Base-by-base conservation (phyloP, 1,140 invertebrate genomes). In the Sesamia nonagrioides region DNA sequence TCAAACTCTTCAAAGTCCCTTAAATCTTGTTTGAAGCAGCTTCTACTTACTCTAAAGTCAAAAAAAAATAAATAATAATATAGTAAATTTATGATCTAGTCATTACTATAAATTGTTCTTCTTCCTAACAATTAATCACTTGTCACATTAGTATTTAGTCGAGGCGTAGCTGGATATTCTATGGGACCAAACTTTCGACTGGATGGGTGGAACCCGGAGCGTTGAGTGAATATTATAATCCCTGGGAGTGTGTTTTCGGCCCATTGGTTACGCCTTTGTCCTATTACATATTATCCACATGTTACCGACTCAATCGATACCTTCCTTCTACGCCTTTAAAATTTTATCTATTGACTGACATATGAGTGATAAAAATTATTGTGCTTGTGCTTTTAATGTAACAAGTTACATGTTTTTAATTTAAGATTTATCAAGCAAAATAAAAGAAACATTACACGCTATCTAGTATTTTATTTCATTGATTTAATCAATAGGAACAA, bases 331-430 rank as follows among this genome's bases (percentile, higher is more conserved):
- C 87, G 94, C 92, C 94, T 95, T 94, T 92, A 84, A 92, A 88
- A 81, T 89, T 88, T 91, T 91, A 88, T 94, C 89, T 94, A 92
- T 91, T 92, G 93, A 95, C 93, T 94, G 94, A 95, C 87, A 89
- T 92, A 88, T 89, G 89, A 94, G 92, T 93, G 93, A 95, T 94
- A 94, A 87, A 93, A 87, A 93, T 91, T 80, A 89, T 89, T 92
- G 89, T 91, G 94, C 94, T 95, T 95, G 91, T 94, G 95, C 95
- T 95, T 95, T 94, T 91, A 95, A 93, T 95, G 93, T 95, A 93
- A 88, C 90, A 91, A 92, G 91, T 94, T 91, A 92, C 89, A 91
- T 93, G 89, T 94, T 91, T 93, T 94, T 88, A 90, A 88, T 92
- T 91, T 93, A 90, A 89, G 87, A 87, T 85, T 92, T 91, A 86